Conservation (phyloP, 2,113 vertebrate species). For the Brachionichthys hirsutus region DNA sequence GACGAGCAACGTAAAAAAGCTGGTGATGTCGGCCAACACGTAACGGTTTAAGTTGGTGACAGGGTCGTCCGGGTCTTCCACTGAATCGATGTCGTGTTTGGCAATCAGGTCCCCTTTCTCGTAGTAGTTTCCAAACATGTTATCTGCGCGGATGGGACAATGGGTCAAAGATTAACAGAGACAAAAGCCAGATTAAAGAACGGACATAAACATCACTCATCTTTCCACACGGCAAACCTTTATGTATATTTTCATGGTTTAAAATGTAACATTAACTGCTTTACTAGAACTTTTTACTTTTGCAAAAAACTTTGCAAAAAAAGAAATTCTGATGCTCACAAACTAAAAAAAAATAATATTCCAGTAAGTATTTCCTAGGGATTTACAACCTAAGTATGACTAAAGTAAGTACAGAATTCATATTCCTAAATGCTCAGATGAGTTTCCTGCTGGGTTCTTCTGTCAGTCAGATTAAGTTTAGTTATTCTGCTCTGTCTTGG, state of each 20-base stretch:
- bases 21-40: conserved; percentile 93
- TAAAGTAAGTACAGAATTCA: too few relatives aligned
- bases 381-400: too few relatives aligned
- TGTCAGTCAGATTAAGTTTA: not conserved
- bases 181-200: not conserved
- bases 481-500: conserved; percentile 1
- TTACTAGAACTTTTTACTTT: too few relatives aligned
- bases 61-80: conserved; percentile 62
- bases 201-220: not conserved
- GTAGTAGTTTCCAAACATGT: conserved; percentile 90
- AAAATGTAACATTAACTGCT: too few relatives aligned
- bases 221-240: not conserved
- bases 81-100: conserved; percentile 71
- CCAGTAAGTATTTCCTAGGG: too few relatives aligned
- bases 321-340: too few relatives aligned
- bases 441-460: too few relatives aligned
- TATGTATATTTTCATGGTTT: too few relatives aligned
- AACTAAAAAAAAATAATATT: too few relatives aligned
- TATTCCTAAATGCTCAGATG: not conserved
- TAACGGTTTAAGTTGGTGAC: conserved; percentile 87
- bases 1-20: conserved; percentile 94
- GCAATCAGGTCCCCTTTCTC: conserved; percentile 88
- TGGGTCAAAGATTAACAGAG: not conserved
- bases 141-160: conserved; percentile 73
- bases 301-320: too few relatives aligned